Percentiles rank a stretch among this genome's conserved stretches.
Evolutionary conservation across 2,888 invertebrate species (phyloP).

Genomic region (Gryllus longicercus): DNA sequence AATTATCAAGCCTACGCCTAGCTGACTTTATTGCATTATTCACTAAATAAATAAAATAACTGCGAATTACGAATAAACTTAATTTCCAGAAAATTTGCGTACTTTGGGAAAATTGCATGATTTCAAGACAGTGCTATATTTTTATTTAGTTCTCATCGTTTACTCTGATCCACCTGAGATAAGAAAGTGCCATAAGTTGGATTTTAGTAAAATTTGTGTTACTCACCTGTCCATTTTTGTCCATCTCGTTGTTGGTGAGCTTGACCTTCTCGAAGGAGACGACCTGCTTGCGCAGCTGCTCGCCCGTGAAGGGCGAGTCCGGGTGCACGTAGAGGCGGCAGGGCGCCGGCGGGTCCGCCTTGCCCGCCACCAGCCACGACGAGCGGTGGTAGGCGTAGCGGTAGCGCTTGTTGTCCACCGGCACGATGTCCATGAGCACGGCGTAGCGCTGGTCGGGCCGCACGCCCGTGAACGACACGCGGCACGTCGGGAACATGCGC

Average conservation of each 20-base stretch:
- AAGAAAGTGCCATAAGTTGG: too few species aligned
- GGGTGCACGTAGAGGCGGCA: slow-evolving; percentile 93
- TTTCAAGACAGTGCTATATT: neutral
- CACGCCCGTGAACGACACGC: slow-evolving; percentile 86
- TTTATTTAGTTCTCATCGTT: too few species aligned
- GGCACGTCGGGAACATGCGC: slow-evolving; percentile 96
- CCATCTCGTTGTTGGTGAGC: slow-evolving; percentile 97
- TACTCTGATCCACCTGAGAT: too few species aligned
- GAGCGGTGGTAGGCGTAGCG: slow-evolving; percentile 98
- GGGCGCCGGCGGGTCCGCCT: slow-evolving; percentile 95
- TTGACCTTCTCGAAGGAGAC: slow-evolving; percentile 98
- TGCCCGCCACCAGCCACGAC: slow-evolving; percentile 96
- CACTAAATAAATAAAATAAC: too few species aligned
- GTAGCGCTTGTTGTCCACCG: slow-evolving; percentile 93
- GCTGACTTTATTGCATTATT: too few species aligned
- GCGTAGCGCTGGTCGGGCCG: slow-evolving; percentile 82
- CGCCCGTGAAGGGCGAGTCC: slow-evolving; percentile 92
- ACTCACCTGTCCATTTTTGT: slow-evolving; percentile 88
- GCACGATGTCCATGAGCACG: slow-evolving; percentile 93
- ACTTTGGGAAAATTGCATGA: neutral
- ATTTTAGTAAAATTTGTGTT: too few species aligned
- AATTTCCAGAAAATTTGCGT: too few species aligned
- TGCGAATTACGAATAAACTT: too few species aligned
- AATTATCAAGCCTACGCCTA: too few species aligned
- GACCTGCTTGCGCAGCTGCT: slow-evolving; percentile 92